These are phyloP conservation scores for Melanotaenia trifasciata DNA, from an alignment of 2,797 vertebrate species.

Conservation along the genomic window DNA sequence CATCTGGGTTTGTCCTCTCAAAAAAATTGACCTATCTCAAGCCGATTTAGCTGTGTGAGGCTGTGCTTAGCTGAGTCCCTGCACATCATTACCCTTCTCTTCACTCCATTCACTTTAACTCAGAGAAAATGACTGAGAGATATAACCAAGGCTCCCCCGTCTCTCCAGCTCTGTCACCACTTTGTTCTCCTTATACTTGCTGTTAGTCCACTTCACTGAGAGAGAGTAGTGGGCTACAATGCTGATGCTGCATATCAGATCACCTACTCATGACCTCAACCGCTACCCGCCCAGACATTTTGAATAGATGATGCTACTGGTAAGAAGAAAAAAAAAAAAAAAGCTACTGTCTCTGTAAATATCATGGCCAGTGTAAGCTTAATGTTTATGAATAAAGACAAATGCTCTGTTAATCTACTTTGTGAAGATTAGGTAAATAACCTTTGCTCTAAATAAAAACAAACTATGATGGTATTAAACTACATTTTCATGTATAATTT, in stretches of 20 bases:
- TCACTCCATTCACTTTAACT: conserved; percentile 69
- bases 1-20: conserved; percentile 37
- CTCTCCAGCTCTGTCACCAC: conserved; percentile 41
- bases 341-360: conserved; percentile 1
- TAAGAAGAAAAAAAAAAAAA: background rate
- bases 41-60: conserved; percentile 49
- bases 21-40: conserved; percentile 62
- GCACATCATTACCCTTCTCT: conserved; percentile 74
- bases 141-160: conserved; percentile 46
- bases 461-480: background rate
- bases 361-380: conserved; percentile 20
- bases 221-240: conserved; percentile 14
- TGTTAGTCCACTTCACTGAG: conserved; percentile 36
- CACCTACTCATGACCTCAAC: conserved; percentile 54
- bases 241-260: conserved; percentile 62
- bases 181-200: conserved; percentile 22
- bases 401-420: conserved; percentile 8
- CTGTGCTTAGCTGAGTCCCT: conserved; percentile 62
- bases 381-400: conserved; percentile 20
- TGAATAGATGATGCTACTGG: conserved; percentile 10
- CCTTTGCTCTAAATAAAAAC: conserved; percentile 16
- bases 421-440: conserved; percentile 13
- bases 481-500: conserved; percentile 6
- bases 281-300: conserved; percentile 34
- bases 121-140: conserved; percentile 65